Evolutionary conservation across 64 coral and sea anemone genomes (phyloP).

Genomic region (Actinia tenebrosa): DNA sequence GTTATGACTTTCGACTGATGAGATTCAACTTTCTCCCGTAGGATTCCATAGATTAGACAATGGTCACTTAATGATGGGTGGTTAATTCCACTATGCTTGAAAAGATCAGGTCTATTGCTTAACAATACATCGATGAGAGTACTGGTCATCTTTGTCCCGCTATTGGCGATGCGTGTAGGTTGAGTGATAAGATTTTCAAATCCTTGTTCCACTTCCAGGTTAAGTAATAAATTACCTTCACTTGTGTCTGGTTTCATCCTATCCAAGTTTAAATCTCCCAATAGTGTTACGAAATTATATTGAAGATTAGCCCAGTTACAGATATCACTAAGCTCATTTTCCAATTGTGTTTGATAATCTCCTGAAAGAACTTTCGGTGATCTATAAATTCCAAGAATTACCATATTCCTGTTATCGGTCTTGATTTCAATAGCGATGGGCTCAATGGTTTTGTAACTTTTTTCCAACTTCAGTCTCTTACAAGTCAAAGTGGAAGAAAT

Average conservation of each 20-base stretch:
- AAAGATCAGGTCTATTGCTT: slow-evolving; percentile 17
- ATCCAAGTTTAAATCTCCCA: slow-evolving; percentile 17
- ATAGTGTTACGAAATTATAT: slow-evolving; percentile 17
- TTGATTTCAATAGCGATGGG: slow-evolving; percentile 12
- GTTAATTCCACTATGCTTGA: neutral
- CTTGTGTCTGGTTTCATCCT: slow-evolving; percentile 9
- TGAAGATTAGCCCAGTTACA: slow-evolving; percentile 48
- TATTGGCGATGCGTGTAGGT: slow-evolving; percentile 11
- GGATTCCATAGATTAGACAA: slow-evolving; percentile 3
- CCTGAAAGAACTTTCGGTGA: slow-evolving; percentile 15
- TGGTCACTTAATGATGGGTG: slow-evolving; percentile 35
- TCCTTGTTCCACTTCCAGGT: slow-evolving; percentile 17
- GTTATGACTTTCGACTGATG: too few relatives aligned
- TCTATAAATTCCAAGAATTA: slow-evolving; percentile 35
- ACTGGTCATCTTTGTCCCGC: neutral
- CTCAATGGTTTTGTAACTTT: neutral
- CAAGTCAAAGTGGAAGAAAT: too few relatives aligned
- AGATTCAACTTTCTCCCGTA: too few relatives aligned
- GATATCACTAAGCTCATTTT: slow-evolving; percentile 47
- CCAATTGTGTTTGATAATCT: slow-evolving; percentile 35
- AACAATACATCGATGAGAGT: slow-evolving; percentile 25
- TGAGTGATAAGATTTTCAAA: slow-evolving; percentile 27
- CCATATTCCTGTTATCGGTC: slow-evolving; percentile 13
- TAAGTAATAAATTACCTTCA: slow-evolving; percentile 27
- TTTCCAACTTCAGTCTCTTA: too few relatives aligned